Evolutionary conservation across 2,797 vertebrate species (phyloP).

Genomic region (Podarcis siculus): DNA sequence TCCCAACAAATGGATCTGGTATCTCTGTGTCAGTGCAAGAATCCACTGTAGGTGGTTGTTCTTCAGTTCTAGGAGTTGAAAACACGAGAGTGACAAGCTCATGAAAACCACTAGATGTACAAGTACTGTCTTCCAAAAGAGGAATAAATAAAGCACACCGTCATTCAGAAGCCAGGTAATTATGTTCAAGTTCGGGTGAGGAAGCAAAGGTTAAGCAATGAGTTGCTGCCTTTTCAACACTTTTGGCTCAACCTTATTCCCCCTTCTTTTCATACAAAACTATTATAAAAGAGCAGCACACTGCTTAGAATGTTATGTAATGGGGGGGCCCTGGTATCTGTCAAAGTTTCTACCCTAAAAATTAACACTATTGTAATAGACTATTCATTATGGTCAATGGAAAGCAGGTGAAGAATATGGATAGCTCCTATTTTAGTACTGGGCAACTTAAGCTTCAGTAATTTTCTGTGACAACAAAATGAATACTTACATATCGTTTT

Average conservation of each 20-base stretch:
- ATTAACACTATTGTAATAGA: neutral
- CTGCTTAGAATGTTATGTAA: neutral
- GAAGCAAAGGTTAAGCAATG: neutral
- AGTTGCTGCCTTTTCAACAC: neutral
- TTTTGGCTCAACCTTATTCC: neutral
- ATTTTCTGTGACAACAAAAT: neutral
- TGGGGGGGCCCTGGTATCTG: neutral
- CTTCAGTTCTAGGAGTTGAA: slow-evolving; percentile 75
- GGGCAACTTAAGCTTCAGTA: neutral
- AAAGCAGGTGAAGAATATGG: neutral
- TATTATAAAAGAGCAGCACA: neutral
- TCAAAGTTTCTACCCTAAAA: neutral
- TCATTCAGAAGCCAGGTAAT: neutral
- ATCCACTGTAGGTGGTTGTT: slow-evolving; percentile 52
- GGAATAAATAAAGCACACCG: neutral
- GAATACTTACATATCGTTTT: slow-evolving; percentile 78
- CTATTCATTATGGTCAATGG: neutral
- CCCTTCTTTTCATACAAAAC: neutral
- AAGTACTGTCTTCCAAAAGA: neutral
- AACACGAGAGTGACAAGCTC: slow-evolving; percentile 35
- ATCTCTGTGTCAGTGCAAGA: slow-evolving; percentile 65
- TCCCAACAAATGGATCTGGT: slow-evolving; percentile 88
- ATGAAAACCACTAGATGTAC: neutral
- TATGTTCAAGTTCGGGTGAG: too few relatives aligned
- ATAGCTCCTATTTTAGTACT: neutral